Base-by-base conservation (phyloP, 2,113 vertebrate genomes). In the Rallus limicola region DNA sequence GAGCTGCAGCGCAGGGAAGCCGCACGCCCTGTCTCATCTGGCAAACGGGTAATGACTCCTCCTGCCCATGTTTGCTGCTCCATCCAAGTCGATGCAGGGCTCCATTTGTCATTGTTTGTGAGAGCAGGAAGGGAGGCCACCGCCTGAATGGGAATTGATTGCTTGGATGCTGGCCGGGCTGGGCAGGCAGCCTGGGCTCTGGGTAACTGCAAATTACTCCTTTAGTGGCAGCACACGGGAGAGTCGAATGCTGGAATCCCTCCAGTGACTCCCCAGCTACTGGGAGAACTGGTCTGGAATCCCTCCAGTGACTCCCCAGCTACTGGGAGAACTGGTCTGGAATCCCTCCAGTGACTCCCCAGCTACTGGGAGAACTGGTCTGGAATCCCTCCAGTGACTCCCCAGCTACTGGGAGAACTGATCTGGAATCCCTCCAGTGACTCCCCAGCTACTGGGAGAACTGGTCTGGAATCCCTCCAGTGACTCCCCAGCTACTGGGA, bases 241-340 rank as follows among this genome's bases (percentile, higher is more conserved):
- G 11, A 42, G 52, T 10, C 4, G 0, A 33, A 16, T 0, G 2
- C 23, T 0, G 10, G 78, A 56, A 56, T 63, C 28, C 28, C 33
- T 72, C 34, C 64, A 53, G 34, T 0, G 3, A 16, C 16, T 28
- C 16, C 53, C 5, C 33, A 12, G 58, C 29, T 46, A 8, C 62
- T 78, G 83, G 68, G 50, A 13, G 40, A 40, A 36, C 36, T 36
- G 36, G 36, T n/a, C 36, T 0, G 10, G 78, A 56, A 56, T 63
- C 28, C 28, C 33, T 72, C 34, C 64, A 53, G 34, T 0, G 3
- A 16, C 16, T 28, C 16, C 53, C 5, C 33, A 12, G 58, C 29
- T 46, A 8, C 62, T 78, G 7, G 36, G 36, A 9, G 36, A 36
- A 36, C 36, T 36, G 83, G 2, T n/a, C 23, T 0, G 10, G 78